These are phyloP conservation scores for Empis stercorea DNA, from an alignment of 2,888 invertebrate species.

Conservation along the genomic window DNA sequence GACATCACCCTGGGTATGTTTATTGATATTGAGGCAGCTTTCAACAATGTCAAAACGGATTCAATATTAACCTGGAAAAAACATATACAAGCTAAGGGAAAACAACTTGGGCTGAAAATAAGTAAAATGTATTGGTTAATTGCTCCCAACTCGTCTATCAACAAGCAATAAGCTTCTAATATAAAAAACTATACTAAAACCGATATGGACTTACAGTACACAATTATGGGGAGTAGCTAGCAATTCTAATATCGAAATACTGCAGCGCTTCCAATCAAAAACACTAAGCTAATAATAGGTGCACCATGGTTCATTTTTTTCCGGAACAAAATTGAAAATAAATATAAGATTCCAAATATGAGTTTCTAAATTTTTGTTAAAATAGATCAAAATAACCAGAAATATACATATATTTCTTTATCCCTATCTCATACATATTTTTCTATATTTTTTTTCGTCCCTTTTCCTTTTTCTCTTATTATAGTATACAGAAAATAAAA, in stretches of 20 bases:
- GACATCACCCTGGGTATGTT: too few relatives aligned
- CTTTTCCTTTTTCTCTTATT: too few relatives aligned
- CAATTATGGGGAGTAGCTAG: conserved; percentile 1
- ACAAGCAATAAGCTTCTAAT: conserved; percentile 2
- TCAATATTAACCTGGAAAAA: conserved; percentile 4
- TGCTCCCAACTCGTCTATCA: background rate
- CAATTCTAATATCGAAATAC: conserved; percentile 4
- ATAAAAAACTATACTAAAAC: conserved; percentile 2
- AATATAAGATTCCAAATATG: too few relatives aligned
- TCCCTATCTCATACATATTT: too few relatives aligned
- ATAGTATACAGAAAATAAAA: too few relatives aligned
- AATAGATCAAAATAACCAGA: too few relatives aligned
- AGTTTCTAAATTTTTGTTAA: too few relatives aligned
- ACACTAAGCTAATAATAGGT: background rate
- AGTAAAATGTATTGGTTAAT: background rate
- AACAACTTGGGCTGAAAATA: conserved; percentile 12
- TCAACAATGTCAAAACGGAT: too few relatives aligned
- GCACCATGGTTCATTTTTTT: conserved; percentile 7
- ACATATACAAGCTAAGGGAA: conserved; percentile 4
- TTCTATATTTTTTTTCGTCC: too few relatives aligned
- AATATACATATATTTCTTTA: too few relatives aligned
- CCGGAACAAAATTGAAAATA: too few relatives aligned
- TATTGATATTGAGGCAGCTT: too few relatives aligned
- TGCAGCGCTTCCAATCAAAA: conserved; percentile 4
- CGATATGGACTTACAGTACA: conserved; percentile 1